Evolutionary conservation across 1,140 invertebrate genomes (phyloP), one percentile per base, ranked within the genome.

Genomic region (Lepidurus arcticus): DNA sequence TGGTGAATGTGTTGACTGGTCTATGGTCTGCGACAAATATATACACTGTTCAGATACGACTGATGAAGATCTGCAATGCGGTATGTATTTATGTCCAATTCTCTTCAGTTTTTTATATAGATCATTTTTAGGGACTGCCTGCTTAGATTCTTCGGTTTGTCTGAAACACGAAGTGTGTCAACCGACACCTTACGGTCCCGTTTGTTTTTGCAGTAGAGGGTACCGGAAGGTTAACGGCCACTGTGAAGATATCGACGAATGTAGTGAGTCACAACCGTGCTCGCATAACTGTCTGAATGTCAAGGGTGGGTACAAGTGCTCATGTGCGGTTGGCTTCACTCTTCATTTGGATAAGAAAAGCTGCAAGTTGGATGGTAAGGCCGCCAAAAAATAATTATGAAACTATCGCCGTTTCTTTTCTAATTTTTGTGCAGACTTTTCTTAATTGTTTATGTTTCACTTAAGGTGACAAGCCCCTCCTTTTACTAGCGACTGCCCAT

Each of bases 281-380:
- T 84, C 91, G 74, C 90, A 92, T 83, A 82, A 78, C 1, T 97
- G 94, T 84, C 86, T 89, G 11, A 93, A 96, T 83, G 90, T 91
- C 82, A 88, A 90, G n/a, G 88, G 91, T 80, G 94, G 94, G 5
- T 93, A 92, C 82, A 86, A 90, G 81, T 97, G 95, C 83, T 84
- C 86, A 74, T 96, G 95, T 84, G 84, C 86, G 45, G 80, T 84
- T 0, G 94, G 94, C 8, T 96, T 89, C 84, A 83, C 85, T 6
- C 83, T 90, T 73, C 84, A 82, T 81, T 2, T 74, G 10, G 86
- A 89, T 82, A 82, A 83, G 8, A 84, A 83, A 65, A 86, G 84
- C 7, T 89, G 88, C 79, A 65, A 65, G 21, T 65, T 65, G 13
- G 53, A 65, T 7, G 53, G 53, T 65, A 65, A 65, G 34, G 34